Evolutionary conservation across 2,888 invertebrate genomes (phyloP), one percentile per base, ranked within the genome.

Genomic region (Aphodius granarius): DNA sequence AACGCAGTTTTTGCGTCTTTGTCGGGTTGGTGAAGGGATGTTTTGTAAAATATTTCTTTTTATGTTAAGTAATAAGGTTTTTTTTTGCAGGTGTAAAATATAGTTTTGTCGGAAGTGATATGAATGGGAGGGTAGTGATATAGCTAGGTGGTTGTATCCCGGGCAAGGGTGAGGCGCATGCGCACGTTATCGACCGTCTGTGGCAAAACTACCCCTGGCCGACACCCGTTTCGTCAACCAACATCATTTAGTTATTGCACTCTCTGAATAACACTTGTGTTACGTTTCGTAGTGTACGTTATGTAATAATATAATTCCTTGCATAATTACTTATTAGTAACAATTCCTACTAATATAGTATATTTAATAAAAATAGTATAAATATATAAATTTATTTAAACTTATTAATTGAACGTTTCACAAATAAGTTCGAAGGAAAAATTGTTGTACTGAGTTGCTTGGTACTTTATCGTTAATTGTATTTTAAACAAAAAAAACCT

Each of bases 241-340:
- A 86, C 87, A 88, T 88, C 90, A 90, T 90, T 90, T 90, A 90
- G 90, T 90, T 90, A 89, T 89, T 89, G 90, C 89, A 89, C 89
- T 89, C 89, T 89, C 88, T 89, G 88, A 88, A 89, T 89, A 89
- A 89, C 89, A 89, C 89, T 90, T 89, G 89, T 89, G 89, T 90
- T 90, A 89, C 89, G 89, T 89, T 89, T 89, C 88, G 89, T 89
- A 89, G 88, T 88, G 88, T 88, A 88, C 88, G 88, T 88, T 88
- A 88, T 88, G 87, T 88, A 87, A 87, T 87, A 87, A 87, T 87
- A 87, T 87, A 86, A 87, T 87, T 87, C 86, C 87, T 88, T 88
- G 87, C 86, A 87, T 87, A 87, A 86, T 87, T 87, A 87, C 86
- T 87, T 87, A 86, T 87, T 87, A 86, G 85, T 86, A 86, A 87